Percentiles rank a stretch among this genome's conserved stretches.
These are phyloP conservation scores for Cladopsammia gracilis DNA, from an alignment of 64 coral and sea anemone genomes.

Conservation along the genomic window DNA sequence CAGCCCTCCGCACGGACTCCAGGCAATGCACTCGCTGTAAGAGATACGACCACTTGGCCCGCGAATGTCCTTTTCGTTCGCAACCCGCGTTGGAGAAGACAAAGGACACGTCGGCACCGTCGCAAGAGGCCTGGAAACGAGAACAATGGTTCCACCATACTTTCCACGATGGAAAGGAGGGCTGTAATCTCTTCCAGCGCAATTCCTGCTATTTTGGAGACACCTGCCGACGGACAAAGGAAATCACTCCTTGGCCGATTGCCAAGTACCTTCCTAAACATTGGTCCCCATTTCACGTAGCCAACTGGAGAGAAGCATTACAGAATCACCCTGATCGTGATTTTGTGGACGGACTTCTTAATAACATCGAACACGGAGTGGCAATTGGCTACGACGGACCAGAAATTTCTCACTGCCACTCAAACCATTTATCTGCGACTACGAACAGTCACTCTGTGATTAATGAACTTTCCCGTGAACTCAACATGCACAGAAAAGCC, in stretches of 20 bases:
- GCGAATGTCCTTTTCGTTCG: constrained; percentile 12
- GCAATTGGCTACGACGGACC: no score
- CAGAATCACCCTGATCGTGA: neutral
- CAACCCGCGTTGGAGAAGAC: neutral
- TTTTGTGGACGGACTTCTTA: neutral
- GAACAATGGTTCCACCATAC: no score
- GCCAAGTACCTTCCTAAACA: neutral
- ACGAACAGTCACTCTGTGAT: no score
- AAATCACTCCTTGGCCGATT: constrained; percentile 39
- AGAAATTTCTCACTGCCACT: no score
- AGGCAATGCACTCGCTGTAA: constrained; percentile 21
- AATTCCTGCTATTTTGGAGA: neutral
- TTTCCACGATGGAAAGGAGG: constrained; percentile 15
- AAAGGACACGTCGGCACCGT: neutral
- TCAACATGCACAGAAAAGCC: no score
- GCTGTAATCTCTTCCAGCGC: constrained; percentile 33
- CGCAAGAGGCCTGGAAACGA: neutral
- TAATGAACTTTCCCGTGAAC: no score
- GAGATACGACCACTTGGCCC: neutral
- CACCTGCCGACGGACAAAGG: neutral
- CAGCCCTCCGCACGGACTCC: neutral
- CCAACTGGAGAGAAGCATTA: neutral
- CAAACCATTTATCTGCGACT: no score
- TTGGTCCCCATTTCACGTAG: neutral
- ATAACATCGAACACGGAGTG: no score